Conservation (phyloP, 2,797 vertebrate genomes). For the Poecile montanus region DNA sequence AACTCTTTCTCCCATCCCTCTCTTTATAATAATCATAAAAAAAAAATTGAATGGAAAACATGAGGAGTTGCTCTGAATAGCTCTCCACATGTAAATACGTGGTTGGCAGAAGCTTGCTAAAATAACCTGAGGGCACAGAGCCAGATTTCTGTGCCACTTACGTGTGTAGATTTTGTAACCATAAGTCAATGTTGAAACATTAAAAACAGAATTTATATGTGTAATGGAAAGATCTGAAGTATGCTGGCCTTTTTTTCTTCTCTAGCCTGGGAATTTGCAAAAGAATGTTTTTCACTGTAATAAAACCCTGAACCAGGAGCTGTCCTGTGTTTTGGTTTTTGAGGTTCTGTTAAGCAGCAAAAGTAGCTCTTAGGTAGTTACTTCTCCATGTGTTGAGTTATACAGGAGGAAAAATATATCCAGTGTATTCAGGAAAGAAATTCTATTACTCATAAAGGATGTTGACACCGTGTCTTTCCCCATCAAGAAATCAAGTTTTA, state of each 20-base stretch:
- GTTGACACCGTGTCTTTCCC: neutral
- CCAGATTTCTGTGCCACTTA: constrained; percentile 65
- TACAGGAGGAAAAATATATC: constrained; percentile 35
- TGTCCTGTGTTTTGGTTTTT: neutral
- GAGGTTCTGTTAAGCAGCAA: neutral
- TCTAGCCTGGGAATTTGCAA: constrained; percentile 67
- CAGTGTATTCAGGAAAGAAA: neutral
- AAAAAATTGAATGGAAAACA: constrained; percentile 68
- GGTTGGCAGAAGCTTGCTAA: constrained; percentile 69
- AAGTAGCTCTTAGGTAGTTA: constrained; percentile 14
- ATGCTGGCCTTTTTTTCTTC: constrained; percentile 56
- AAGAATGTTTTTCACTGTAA: constrained; percentile 53
- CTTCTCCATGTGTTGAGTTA: constrained; percentile 11
- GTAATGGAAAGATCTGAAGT: constrained; percentile 75
- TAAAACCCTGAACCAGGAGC: neutral
- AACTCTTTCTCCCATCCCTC: constrained; percentile 10
- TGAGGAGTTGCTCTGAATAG: constrained; percentile 69
- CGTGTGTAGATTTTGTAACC: constrained; percentile 67
- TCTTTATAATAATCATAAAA: constrained; percentile 24
- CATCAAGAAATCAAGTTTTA: constrained; percentile 23
- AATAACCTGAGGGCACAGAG: constrained; percentile 67
- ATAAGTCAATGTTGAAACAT: constrained; percentile 65
- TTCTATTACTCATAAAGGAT: constrained; percentile 3
- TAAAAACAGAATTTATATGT: constrained; percentile 67
- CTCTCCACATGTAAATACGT: constrained; percentile 53